Conservation (phyloP, 1,140 invertebrate species). For the Myzus persicae region DNA sequence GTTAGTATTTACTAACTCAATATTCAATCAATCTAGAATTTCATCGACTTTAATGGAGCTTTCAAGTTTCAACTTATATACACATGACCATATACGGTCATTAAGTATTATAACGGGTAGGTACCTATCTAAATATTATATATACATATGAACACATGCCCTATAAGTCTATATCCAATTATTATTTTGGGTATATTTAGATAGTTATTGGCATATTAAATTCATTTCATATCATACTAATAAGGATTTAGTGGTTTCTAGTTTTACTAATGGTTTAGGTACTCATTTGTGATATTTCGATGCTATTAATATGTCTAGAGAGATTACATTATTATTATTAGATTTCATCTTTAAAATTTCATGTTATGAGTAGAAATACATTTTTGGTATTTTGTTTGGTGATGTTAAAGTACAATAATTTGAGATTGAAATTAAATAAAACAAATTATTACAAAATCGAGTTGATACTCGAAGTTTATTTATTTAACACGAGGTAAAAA, state of each 20-base stretch:
- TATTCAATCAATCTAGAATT: not conserved
- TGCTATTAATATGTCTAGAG: not conserved
- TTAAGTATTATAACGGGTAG: too few species aligned
- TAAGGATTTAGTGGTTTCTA: not conserved
- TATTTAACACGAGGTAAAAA: not conserved
- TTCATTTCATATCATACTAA: not conserved
- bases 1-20: not conserved
- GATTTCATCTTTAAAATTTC: not conserved
- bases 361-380: not conserved
- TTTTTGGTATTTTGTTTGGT: not conserved
- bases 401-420: not conserved
- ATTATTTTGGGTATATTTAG: not conserved
- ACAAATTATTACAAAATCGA: slow-evolving; percentile 21
- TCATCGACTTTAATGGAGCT: not conserved
- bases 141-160: too few species aligned
- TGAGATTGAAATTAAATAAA: not conserved
- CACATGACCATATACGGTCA: too few species aligned
- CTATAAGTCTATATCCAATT: not conserved
- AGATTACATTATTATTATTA: not conserved
- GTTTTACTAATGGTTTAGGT: not conserved
- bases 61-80: too few species aligned
- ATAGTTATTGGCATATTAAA: not conserved
- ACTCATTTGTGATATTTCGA: not conserved
- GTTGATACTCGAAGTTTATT: not conserved
- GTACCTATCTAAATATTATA: not conserved